Percentiles rank a stretch among this genome's conserved stretches.
Evolutionary conservation across 2,113 vertebrate species (phyloP).

Genomic region (Nerophis lumbriciformis): DNA sequence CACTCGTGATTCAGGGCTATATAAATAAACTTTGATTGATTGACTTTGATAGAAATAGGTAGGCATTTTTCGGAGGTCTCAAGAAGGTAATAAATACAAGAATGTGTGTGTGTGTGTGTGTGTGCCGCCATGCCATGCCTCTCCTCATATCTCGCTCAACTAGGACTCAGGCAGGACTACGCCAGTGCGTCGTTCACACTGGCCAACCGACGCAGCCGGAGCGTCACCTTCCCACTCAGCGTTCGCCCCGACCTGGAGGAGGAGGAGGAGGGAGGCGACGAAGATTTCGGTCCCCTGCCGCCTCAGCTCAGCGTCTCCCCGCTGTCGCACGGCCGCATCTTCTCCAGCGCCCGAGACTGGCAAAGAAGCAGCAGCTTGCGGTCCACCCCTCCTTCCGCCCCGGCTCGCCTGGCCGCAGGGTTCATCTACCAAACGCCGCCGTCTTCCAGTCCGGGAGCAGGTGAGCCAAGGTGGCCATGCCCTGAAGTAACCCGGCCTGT

Average conservation of each 20-base stretch:
- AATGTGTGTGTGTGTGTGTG: constrained; percentile 4
- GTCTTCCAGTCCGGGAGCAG: constrained; percentile 77
- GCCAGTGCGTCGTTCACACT: constrained; percentile 78
- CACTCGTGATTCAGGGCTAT: no score
- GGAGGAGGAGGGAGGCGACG: constrained; percentile 76
- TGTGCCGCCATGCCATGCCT: constrained; percentile 9
- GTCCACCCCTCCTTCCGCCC: constrained; percentile 60
- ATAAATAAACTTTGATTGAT: no score
- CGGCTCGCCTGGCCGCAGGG: constrained; percentile 70
- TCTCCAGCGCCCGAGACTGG: constrained; percentile 88
- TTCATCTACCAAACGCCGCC: constrained; percentile 75
- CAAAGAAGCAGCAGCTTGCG: constrained; percentile 72
- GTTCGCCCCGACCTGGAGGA: constrained; percentile 76
- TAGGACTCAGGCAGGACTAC: constrained; percentile 92
- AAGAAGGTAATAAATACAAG: no score
- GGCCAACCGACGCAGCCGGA: constrained; percentile 79
- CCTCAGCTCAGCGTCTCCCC: constrained; percentile 83
- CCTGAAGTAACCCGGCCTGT: neutral
- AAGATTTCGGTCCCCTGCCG: constrained; percentile 83
- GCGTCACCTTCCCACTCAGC: constrained; percentile 74
- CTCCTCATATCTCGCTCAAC: constrained; percentile 43
- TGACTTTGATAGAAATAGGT: no score
- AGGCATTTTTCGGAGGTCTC: no score
- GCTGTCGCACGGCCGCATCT: constrained; percentile 87
- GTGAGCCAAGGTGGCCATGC: constrained; percentile 55